Evolutionary conservation across 2,888 invertebrate genomes (phyloP), one percentile per base, ranked within the genome.

Genomic region (Trachelus stipa): DNA sequence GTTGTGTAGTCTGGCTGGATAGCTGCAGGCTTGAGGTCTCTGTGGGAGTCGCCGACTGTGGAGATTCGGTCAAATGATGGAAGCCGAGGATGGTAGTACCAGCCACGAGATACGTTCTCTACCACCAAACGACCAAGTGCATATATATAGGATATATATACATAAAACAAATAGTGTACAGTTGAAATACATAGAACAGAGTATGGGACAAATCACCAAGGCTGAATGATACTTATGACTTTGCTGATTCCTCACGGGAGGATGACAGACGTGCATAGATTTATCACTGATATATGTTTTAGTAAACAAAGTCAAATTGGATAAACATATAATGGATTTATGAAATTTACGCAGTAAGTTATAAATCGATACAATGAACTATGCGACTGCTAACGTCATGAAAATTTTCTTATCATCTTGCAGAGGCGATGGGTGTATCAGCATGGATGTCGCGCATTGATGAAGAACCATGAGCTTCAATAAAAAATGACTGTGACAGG

Each of bases 21-120:
- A 0, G 23, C 56, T 56, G 23, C 56, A 56, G 56, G 56, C 56
- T 56, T 56, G 56, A 56, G 23, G 23, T 56, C 23, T 56, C 56
- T 23, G 56, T 56, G 56, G 56, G 56, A 56, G 56, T 56, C 56
- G 23, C 56, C 56, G 56, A 56, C 56, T 56, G 56, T 56, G 56
- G 56, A 56, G 56, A 56, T 56, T 56, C 56, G 56, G 56, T 56
- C 56, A 56, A 56, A 56, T 2, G 86, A 89, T 83, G 88, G 88
- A 87, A 87, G 84, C 80, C 83, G 87, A 89, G 90, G 88, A 89
- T 89, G 90, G 90, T 85, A 89, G 91, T 91, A 89, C 91, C 91
- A 91, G 90, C 87, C 90, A 88, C 91, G 87, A 86, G 56, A 56
- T 56, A 56, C 56, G 6, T 23, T 56, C 56, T 56, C 56, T 56